These are phyloP conservation scores for Rapana venosa DNA, from an alignment of 2,888 invertebrate species.

Conservation along the genomic window DNA sequence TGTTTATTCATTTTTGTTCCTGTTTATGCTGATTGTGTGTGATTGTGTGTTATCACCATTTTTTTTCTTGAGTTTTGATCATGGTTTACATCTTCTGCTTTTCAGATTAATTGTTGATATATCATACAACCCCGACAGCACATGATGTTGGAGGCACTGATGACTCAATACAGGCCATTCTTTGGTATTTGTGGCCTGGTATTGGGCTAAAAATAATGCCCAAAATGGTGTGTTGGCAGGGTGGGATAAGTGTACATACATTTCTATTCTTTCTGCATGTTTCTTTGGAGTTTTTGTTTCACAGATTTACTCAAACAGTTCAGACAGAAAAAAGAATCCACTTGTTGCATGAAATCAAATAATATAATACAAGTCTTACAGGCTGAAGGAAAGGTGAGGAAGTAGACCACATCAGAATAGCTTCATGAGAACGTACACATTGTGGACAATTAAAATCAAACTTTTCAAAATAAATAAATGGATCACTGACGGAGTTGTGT, in stretches of 20 bases:
- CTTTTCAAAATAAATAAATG: neutral
- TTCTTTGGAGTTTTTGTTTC: neutral
- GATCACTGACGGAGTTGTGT: neutral
- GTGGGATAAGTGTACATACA: too few relatives aligned
- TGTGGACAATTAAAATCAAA: neutral
- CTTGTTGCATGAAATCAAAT: neutral
- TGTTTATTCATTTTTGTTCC: neutral
- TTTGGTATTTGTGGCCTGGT: too few relatives aligned
- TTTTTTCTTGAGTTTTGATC: neutral
- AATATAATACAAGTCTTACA: neutral
- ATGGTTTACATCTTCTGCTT: neutral
- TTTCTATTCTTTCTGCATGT: neutral
- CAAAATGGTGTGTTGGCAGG: too few relatives aligned
- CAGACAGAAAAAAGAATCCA: neutral
- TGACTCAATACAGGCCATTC: too few relatives aligned
- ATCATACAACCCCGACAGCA: too few relatives aligned
- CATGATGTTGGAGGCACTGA: too few relatives aligned
- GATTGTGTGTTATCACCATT: slow-evolving; percentile 13
- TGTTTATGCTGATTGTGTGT: slow-evolving; percentile 29
- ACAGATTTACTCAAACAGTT: neutral
- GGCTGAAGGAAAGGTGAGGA: neutral
- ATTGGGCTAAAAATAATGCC: too few relatives aligned
- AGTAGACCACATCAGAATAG: neutral
- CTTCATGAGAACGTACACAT: neutral
- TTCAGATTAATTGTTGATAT: too few relatives aligned